Evolutionary conservation across 2,797 vertebrate species (phyloP), one percentile per base, ranked within the genome.

Genomic region (Sylvilagus floridanus): DNA sequence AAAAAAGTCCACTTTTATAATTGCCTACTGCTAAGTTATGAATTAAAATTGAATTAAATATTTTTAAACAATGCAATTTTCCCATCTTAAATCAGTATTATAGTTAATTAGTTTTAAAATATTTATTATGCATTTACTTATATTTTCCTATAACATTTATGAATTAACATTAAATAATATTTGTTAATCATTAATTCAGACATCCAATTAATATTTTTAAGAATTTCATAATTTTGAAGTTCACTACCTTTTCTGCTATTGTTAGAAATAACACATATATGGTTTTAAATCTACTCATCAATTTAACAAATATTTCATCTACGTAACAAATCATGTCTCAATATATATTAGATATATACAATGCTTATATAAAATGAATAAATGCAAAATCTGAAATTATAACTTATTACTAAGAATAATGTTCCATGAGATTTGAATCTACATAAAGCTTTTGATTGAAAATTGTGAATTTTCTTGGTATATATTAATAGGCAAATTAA

Each of bases 341-440:
- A 37, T 60, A 79, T 65, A 94, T 94, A 97, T 69, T 88, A 96
- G 93, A 97, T 95, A 96, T 78, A 96, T 57, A 57, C 19, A 96
- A 93, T 76, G 93, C 95, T 97, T 87, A 32, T 97, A 98, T 97
- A 88, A 28, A 97, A 97, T 94, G 96, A 84, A 77, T 96, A 97
- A 97, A 97, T 96, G 82, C 83, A 96, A 96, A 88, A 92, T 90
- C 90, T 95, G 60, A 95, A 97, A 97, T 97, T 97, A 85, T 91
- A 97, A 83, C 85, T 97, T 90, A 83, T 92, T 21, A 57, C 78
- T 91, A 93, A 82, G 96, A 57, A 28, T 77, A 96, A 73, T 83
- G 14, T 96, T 97, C 96, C 82, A 84, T 97, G 63, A 96, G 83
- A 97, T 97, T 92, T 91, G 37, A 97, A 92, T 93, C 97, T 92